Evolutionary conservation across 2,797 vertebrate genomes (phyloP).

Genomic region (Pyrocephalus nanus): DNA sequence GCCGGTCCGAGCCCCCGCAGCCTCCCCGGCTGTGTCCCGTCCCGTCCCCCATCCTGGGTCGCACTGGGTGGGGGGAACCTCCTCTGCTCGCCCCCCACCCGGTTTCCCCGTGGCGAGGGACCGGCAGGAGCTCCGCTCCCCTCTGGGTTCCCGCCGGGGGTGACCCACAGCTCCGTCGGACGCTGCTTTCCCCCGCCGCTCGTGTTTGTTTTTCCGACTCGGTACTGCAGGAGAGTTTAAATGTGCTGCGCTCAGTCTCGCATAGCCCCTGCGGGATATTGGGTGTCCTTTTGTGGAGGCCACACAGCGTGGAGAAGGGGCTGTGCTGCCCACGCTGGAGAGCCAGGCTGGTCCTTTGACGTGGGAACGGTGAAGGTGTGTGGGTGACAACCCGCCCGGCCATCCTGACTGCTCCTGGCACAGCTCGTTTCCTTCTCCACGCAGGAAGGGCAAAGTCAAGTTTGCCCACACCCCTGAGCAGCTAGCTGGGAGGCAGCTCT

Average conservation of each 20-base stretch:
- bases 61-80: neutral
- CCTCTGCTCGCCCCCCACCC: rapidly evolving
- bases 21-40: neutral
- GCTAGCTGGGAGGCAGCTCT: neutral
- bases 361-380: rapidly evolving
- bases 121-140: no score
- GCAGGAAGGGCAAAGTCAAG: rapidly evolving
- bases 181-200: no score
- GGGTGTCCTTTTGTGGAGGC: neutral
- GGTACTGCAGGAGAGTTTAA: neutral
- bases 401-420: rapidly evolving
- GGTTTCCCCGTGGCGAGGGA: neutral
- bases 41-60: neutral
- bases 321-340: rapidly evolving
- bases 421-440: rapidly evolving
- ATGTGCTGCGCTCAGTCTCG: neutral
- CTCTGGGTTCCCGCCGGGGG: no score
- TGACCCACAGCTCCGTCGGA: no score
- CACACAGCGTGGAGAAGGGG: neutral
- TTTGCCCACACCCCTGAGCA: rapidly evolving
- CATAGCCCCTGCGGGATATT: neutral
- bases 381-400: neutral
- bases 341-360: neutral
- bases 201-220: no score
- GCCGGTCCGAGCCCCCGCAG: neutral